Evolutionary conservation across 2,113 vertebrate species (phyloP), one percentile per base, ranked within the genome.

Genomic region (Hiodon alosoides): DNA sequence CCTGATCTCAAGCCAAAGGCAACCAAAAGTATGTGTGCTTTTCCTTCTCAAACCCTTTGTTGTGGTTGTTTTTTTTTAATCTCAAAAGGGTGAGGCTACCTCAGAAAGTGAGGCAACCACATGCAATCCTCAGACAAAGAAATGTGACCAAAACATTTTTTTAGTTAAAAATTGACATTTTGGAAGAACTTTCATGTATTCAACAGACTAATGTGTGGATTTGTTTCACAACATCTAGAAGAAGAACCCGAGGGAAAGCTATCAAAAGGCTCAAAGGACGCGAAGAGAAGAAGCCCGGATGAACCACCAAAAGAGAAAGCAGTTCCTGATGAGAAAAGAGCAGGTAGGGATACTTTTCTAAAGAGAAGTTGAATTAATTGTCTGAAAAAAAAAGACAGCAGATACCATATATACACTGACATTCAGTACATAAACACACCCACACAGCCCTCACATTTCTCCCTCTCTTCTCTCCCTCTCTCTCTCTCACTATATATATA

Each of bases 11-110:
- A 68, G 55, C 31, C 46, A 3, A 68, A 68, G 73, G 65, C 67
- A 75, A 55, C 31, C 53, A 68, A 69, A 75, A 59, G 73, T 75
- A 75, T 60, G 73, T 68, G 73, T 68, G 50, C 31, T 31, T 31
- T 31, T 31, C 52, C 10, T 0, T 31, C 69, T 71, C 55, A 54
- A 48, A 71, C 46, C 69, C 9, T 9, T 9, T 58, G 70, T 6
- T 3, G 46, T 14, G 58, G 59, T 71, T 71, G 55, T 58, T 71
- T 31, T 0, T 31, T 31, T 31, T 31, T 31, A 31, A 31, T 2
- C 31, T 31, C 31, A 31, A 31, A 31, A 31, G 31, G 31, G 31
- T 31, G 31, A 31, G 31, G 31, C 31, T 31, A 31, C 54, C 17
- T 13, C 8, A 47, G 48, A 50, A 31, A 60, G 14, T 46, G 54